Evolutionary conservation across 23 tunicate genomes (phyloP).

Genomic region (Halocynthia roretzi): DNA sequence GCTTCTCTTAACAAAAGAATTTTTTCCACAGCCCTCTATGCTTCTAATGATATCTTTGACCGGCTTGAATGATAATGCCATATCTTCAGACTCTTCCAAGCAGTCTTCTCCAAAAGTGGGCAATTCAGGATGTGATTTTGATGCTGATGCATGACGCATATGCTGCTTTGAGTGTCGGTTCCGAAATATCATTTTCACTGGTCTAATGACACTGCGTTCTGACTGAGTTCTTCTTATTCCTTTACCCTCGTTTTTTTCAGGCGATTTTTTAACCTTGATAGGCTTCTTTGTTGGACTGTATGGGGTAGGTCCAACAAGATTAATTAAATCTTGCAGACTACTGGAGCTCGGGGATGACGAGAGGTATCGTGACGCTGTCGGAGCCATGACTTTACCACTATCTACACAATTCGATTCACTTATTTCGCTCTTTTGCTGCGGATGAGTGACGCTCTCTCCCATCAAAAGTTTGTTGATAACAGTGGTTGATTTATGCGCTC

Average conservation of each 20-base stretch:
- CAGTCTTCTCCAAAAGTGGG: too few species aligned
- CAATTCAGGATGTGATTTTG: too few species aligned
- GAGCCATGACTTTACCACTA: neutral
- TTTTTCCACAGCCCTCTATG: too few species aligned
- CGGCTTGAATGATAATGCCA: too few species aligned
- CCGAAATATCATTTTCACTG: neutral
- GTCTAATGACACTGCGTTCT: neutral
- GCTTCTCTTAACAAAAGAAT: too few species aligned
- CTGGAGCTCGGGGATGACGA: neutral
- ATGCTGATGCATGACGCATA: too few species aligned
- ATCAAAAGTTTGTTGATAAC: constrained; percentile 5
- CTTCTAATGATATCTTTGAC: too few species aligned
- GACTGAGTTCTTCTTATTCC: constrained; percentile 6
- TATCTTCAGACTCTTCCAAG: too few species aligned
- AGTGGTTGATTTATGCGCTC: neutral
- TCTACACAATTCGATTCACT: neutral
- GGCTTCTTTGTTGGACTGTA: constrained; percentile 1
- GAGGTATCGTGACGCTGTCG: too few species aligned
- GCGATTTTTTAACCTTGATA: neutral
- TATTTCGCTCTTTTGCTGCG: neutral
- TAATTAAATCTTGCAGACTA: neutral
- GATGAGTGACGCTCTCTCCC: neutral
- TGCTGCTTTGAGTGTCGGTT: too few species aligned
- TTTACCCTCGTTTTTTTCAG: neutral
- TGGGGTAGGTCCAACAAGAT: constrained; percentile 8